Conservation (phyloP, 2,888 invertebrate species). For the Acanthosepion lycidas region DNA sequence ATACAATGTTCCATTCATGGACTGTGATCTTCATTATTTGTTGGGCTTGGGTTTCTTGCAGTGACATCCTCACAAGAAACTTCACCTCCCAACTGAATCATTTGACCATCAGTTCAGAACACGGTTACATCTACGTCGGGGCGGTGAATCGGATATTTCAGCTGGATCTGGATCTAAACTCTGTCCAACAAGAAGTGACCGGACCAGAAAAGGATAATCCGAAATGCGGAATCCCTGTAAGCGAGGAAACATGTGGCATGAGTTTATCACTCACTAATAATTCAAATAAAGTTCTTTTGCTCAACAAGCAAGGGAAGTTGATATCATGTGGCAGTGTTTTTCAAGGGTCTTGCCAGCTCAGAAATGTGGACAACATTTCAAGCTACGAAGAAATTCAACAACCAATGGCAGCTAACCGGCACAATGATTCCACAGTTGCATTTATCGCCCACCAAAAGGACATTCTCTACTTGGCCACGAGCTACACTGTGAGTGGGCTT, state of each 20-base stretch:
- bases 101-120: constrained; percentile 54
- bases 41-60: neutral
- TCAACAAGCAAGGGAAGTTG: constrained; percentile 65
- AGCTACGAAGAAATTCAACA: constrained; percentile 55
- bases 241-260: constrained; percentile 55
- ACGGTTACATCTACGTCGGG: constrained; percentile 82
- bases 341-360: constrained; percentile 69
- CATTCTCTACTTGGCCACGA: constrained; percentile 95
- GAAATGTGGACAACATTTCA: constrained; percentile 63
- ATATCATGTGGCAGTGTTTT: constrained; percentile 71
- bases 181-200: constrained; percentile 81
- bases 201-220: constrained; percentile 85
- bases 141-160: constrained; percentile 95
- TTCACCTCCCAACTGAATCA: constrained; percentile 55
- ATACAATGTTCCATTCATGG: constrained; percentile 42
- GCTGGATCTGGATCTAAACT: constrained; percentile 88
- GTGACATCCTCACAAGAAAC: constrained; percentile 35
- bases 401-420: constrained; percentile 92
- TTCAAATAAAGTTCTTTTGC: constrained; percentile 68
- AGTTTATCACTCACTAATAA: constrained; percentile 62
- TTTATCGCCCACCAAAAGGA: constrained; percentile 83
- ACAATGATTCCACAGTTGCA: constrained; percentile 94
- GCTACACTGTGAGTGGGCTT: constrained; percentile 73
- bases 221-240: constrained; percentile 81
- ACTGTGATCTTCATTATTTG: constrained; percentile 40